Base-by-base conservation (phyloP, 2,113 vertebrate genomes). In the Danio rerio region DNA sequence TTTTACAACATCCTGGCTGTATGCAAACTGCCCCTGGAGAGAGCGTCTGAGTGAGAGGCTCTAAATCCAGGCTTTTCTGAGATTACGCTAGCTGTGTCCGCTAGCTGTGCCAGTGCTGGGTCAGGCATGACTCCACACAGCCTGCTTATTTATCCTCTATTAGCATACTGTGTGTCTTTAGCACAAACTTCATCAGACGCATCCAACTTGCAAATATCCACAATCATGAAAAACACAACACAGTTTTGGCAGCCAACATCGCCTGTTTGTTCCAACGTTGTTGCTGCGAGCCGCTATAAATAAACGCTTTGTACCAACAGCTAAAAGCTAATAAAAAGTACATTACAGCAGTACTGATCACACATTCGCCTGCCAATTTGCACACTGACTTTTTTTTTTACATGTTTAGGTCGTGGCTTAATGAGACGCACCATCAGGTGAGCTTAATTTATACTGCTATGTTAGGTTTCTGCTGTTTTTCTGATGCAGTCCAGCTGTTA, bases 311-410 rank as follows among this genome's bases (percentile, higher is more conserved):
- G n/a, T 49, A 45, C 15, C 11, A 61, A 47, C n/a, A 59, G 18
- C 7, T 63, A 50, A 50, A 76, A 88, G 85, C 92, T 92, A 93
- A 93, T 93, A 92, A 93, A 91, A 93, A 91, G 0, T 70, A 88
- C 84, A 92, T 93, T 90, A 91, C 89, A 87, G 90, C 80, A 87
- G 85, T 90, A 90, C 86, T 87, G 84, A 91, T 55, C 89, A 91
- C 89, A 90, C 73, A 62, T 89, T 92, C 10, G 86, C 81, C 58
- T 92, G 90, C 90, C 92, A 94, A 91, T 94, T 92, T 93, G 79
- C 73, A 65, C 58, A 84, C 80, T 88, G 87, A 90, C 86, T 84
- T 78, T 90, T 91, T 91, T 7, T 31, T 31, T 78, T 92, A 89
- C 84, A 0, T 62, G 83, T 91, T 84, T 81, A 82, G 76, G 92